Evolutionary conservation across 1,140 invertebrate species (phyloP), one percentile per base, ranked within the genome.

Genomic region (Dendroctonus ponderosae): DNA sequence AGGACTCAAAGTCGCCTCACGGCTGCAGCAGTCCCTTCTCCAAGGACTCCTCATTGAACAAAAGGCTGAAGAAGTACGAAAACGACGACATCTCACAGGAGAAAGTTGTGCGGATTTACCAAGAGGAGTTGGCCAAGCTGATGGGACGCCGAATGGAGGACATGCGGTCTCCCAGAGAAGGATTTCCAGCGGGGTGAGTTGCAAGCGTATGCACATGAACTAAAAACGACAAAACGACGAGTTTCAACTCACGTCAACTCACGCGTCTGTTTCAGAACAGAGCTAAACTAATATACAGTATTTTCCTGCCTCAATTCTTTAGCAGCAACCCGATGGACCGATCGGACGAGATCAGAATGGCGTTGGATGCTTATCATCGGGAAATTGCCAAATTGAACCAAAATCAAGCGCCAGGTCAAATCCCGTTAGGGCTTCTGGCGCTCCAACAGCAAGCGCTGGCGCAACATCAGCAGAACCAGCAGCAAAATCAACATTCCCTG

Each of bases 61-160:
- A 89, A 78, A 85, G 90, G 79, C 80, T 92, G 63, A 87, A 91
- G 73, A 91, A 94, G 74, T 91, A 93, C 77, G 90, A 93, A 79
- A 94, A 95, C 77, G 94, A 96, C 77, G 93, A 97, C 81, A 93
- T 97, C 80, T 90, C 96, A 50, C 95, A 97, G 80, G 97, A 98
- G 77, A 97, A 98, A 81, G 94, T 99, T 71, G 89, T 94, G 11
- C 86, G 94, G 75, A 96, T 99, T 74, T 99, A 99, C 78, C 94
- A 98, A 73, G 96, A 98, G 78, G 94, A 98, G 76, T 81, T 98
- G 46, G 90, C 92, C 49, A 97, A 97, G 78, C 85, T 98, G 12
- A 94, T 95, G 87, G 90, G 90, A 40, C 82, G 89, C 72, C 80
- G 89, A 63, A 84, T 89, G 26, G 88, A 90, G 15, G 89, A 90